These are phyloP conservation scores for Cerastis leucographa DNA, from an alignment of 2,888 invertebrate species.

Conservation along the genomic window DNA sequence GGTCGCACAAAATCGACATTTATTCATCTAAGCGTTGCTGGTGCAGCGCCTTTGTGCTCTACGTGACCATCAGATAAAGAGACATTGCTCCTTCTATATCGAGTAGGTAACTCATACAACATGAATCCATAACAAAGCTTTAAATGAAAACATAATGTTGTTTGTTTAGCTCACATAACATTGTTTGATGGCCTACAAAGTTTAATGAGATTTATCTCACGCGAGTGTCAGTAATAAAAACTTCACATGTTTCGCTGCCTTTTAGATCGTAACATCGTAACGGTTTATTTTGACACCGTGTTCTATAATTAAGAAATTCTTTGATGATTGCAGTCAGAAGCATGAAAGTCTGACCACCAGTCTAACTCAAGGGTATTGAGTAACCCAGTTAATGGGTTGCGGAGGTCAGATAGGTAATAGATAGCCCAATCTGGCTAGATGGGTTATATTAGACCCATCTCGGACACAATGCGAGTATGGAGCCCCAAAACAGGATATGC, in stretches of 20 bases:
- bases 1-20: neutral
- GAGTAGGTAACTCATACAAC: neutral
- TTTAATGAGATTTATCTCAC: slow-evolving; percentile 26
- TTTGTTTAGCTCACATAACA: slow-evolving; percentile 19
- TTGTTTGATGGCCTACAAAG: slow-evolving; percentile 18
- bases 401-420: neutral
- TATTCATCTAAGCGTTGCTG: neutral
- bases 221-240: slow-evolving; percentile 7
- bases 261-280: neutral
- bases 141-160: slow-evolving; percentile 8
- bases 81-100: neutral
- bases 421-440: neutral
- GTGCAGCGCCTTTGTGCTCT: neutral
- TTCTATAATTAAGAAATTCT: neutral
- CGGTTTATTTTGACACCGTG: neutral
- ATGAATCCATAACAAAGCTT: slow-evolving; percentile 10
- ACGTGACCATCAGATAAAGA: neutral
- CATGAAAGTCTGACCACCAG: neutral
- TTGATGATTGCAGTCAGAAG: neutral
- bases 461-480: no score
- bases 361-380: neutral
- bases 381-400: neutral
- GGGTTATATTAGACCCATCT: no score
- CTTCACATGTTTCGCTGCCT: neutral
- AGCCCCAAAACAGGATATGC: no score